A percentile compares a stretch with the other conserved stretches of the same genome.
Conservation (phyloP, 2,888 invertebrate genomes). For the Neuroscelio doddi region DNA sequence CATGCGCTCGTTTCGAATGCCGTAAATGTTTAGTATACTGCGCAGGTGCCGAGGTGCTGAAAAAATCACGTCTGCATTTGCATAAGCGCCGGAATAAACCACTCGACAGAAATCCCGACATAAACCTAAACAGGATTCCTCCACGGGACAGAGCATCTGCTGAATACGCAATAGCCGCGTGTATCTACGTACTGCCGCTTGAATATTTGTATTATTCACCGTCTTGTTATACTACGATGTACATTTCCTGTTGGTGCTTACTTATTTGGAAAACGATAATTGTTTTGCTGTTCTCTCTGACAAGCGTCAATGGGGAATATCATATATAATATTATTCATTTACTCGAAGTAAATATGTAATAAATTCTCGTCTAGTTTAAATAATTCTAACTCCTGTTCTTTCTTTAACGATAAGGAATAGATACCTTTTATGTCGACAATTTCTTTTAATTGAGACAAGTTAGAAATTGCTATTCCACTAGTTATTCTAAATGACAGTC, state of each 20-base stretch:
- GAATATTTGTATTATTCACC: conserved; percentile 64
- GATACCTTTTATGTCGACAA: no score
- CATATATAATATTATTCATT: no score
- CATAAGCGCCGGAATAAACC: conserved; percentile 72
- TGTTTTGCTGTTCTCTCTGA: no score
- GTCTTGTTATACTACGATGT: conserved; percentile 37
- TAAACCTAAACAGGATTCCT: conserved; percentile 69
- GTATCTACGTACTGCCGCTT: conserved; percentile 40
- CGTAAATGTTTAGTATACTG: conserved; percentile 62
- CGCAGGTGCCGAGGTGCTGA: conserved; percentile 64
- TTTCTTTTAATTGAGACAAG: no score
- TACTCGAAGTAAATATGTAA: no score
- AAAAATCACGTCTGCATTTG: conserved; percentile 72
- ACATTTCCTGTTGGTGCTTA: conserved; percentile 17
- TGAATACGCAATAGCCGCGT: conserved; percentile 68
- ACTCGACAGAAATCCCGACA: conserved; percentile 70
- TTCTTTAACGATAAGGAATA: no score
- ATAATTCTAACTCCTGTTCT: no score
- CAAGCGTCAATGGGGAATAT: no score
- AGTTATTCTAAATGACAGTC: no score
- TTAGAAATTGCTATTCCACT: no score
- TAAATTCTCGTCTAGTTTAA: no score
- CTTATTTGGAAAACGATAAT: conserved; percentile 1
- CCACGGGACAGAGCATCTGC: conserved; percentile 62
- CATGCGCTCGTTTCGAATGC: conserved; percentile 49